Base-by-base conservation (phyloP, 2,888 invertebrate species). In the Euzetes globulus region DNA sequence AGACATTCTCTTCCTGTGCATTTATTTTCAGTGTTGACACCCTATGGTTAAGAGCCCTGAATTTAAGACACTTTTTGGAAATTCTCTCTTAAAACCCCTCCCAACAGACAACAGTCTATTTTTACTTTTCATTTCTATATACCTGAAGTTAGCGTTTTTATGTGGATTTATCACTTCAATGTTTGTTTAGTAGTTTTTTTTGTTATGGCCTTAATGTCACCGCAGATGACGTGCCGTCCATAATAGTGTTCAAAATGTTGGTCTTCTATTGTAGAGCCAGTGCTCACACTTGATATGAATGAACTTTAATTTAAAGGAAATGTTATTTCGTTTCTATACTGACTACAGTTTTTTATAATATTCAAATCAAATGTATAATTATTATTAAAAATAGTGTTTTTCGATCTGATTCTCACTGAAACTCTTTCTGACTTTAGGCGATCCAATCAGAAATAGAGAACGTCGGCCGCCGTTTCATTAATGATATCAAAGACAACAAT, bases 361-460 rank as follows among this genome's bases (percentile, higher is more conserved):
- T 33, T 33, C 4, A 6, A 33, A 33, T 33, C 33, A 33, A 33
- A 33, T 33, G 33, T 19, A 60, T 29, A 27, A 60, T 60, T 60
- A 27, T 60, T 27, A 27, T 6, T 22, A 27, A 58, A 60, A 60
- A 60, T 17, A 22, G n/a, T n/a, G 3, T 60, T 29, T 25, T 15
- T 22, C n/a, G 13, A 19, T 70, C 29, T 2, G 5, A 68, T 68
- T 25, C 13, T 71, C 22, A 45, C 47, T n/a, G 17, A 22, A 63
- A 33, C 27, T 27, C n/a, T 19, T 37, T 27, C 11, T 11, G 25
- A 55, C 52, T 47, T 71, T 22, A 75, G 75, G 72, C 68, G 29
- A 73, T 73, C 68, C 75, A 75, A 72, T 68, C 75, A 41, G 76
- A 76, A 47, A 71, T 76, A 37, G 73, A 76, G 65, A 76, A 50